These are phyloP conservation scores for Mythimna ferrago DNA, from an alignment of 2,888 invertebrate species.

Conservation along the genomic window DNA sequence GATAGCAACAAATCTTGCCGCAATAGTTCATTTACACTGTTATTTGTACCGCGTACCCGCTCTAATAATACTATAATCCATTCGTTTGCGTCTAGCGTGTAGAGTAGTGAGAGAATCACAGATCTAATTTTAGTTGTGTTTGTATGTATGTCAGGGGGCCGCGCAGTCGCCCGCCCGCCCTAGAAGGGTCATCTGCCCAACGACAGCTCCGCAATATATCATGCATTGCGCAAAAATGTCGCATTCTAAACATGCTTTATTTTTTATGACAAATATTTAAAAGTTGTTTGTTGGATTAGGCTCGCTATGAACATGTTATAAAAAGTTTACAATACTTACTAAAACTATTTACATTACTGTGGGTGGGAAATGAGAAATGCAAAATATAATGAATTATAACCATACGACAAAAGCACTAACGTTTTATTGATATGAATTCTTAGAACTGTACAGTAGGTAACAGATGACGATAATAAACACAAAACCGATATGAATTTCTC, in stretches of 20 bases:
- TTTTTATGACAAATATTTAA: background rate
- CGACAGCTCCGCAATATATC: conserved; percentile 58
- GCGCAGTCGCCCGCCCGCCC: conserved; percentile 81
- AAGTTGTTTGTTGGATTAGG: background rate
- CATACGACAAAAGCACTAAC: conserved; percentile 11
- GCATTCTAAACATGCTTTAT: background rate
- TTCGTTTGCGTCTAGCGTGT: conserved; percentile 84
- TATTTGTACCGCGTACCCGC: conserved; percentile 72
- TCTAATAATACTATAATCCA: conserved; percentile 82
- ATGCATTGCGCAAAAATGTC: conserved; percentile 42
- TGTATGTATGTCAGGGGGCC: conserved; percentile 89
- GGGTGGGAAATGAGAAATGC: background rate
- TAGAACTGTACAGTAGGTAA: conserved; percentile 32
- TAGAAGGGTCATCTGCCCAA: conserved; percentile 84
- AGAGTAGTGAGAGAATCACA: conserved; percentile 82
- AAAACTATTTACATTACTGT: background rate
- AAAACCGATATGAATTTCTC: conserved; percentile 28
- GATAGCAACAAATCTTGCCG: conserved; percentile 67
- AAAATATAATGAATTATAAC: conserved; percentile 24
- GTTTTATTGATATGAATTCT: conserved; percentile 39
- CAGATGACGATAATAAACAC: conserved; percentile 32
- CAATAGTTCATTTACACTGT: conserved; percentile 77
- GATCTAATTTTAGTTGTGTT: conserved; percentile 86
- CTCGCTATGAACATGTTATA: background rate
- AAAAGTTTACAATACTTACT: background rate